A percentile compares a stretch with the other conserved stretches of the same genome.
Evolutionary conservation across 2,797 vertebrate genomes (phyloP).

Genomic region (Coluber constrictor): DNA sequence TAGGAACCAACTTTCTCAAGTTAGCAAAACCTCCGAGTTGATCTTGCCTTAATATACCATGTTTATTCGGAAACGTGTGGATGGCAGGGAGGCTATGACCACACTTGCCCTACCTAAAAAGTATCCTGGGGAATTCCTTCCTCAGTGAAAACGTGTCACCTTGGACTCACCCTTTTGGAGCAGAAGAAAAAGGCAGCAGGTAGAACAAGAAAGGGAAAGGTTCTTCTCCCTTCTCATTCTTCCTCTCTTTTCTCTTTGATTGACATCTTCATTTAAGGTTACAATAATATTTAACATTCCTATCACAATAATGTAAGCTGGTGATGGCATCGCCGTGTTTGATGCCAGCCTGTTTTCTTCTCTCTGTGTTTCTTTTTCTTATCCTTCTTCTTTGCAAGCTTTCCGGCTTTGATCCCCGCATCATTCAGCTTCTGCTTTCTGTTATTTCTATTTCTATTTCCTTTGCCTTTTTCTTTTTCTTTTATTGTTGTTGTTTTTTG

Average conservation of each 20-base stretch:
- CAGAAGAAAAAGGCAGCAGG: slow-evolving; percentile 41
- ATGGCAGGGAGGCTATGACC: not conserved
- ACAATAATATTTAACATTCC: slow-evolving; percentile 32
- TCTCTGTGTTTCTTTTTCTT: not conserved
- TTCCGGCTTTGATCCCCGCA: not conserved
- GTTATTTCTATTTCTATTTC: not conserved
- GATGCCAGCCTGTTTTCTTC: not conserved
- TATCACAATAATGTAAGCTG: accelerated
- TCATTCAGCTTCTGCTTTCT: not conserved
- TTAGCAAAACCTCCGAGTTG: not conserved
- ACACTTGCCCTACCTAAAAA: not conserved
- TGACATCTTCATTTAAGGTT: slow-evolving; percentile 26
- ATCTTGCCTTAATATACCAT: not conserved
- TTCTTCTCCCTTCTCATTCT: not conserved
- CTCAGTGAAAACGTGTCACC: not conserved
- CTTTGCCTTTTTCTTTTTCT: not conserved
- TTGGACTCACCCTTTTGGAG: not conserved
- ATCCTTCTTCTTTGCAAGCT: not conserved
- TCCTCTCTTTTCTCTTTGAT: slow-evolving; percentile 21
- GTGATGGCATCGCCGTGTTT: not conserved
- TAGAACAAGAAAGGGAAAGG: not conserved
- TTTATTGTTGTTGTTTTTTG: not conserved
- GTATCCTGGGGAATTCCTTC: not conserved
- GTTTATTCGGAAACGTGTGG: not conserved
- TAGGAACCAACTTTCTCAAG: not conserved